Evolutionary conservation across 2,113 vertebrate species (phyloP).

Genomic region (Phoxinus phoxinus): DNA sequence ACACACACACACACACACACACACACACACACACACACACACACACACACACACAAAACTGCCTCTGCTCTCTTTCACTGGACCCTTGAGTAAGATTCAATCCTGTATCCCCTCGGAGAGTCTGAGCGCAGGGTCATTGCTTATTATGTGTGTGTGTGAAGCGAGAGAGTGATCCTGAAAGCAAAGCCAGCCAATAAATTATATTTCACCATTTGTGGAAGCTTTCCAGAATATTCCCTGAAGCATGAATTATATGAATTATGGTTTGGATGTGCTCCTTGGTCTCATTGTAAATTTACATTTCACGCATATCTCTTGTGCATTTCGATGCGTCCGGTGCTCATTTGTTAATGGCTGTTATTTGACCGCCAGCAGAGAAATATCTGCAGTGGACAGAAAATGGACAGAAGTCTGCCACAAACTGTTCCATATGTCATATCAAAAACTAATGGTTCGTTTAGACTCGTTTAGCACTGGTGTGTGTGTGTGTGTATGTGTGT

Average conservation of each 20-base stretch:
- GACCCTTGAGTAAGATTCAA: constrained; percentile 75
- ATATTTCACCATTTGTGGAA: constrained; percentile 25
- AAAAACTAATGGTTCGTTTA: constrained; percentile 8
- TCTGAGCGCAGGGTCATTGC: constrained; percentile 68
- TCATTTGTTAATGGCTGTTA: constrained; percentile 25
- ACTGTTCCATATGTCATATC: constrained; percentile 39
- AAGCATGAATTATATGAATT: constrained; percentile 36
- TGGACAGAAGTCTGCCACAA: constrained; percentile 31
- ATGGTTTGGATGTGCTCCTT: constrained; percentile 33
- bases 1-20: neutral
- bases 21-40: neutral
- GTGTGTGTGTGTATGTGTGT: constrained; percentile 49
- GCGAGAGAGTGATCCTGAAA: constrained; percentile 61
- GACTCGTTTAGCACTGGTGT: neutral
- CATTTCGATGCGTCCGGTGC: neutral
- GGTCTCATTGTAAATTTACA: constrained; percentile 29
- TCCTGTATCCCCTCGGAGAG: constrained; percentile 77
- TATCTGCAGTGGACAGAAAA: neutral
- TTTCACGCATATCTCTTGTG: constrained; percentile 42
- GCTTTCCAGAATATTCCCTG: constrained; percentile 38
- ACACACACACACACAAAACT: constrained; percentile 63
- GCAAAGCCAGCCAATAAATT: constrained; percentile 50
- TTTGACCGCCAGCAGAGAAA: constrained; percentile 25
- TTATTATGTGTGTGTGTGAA: too few relatives aligned
- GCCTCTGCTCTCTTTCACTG: constrained; percentile 60